Evolutionary conservation across 1,140 invertebrate genomes (phyloP), one percentile per base, ranked within the genome.

Genomic region (Drosophila lowei): DNA sequence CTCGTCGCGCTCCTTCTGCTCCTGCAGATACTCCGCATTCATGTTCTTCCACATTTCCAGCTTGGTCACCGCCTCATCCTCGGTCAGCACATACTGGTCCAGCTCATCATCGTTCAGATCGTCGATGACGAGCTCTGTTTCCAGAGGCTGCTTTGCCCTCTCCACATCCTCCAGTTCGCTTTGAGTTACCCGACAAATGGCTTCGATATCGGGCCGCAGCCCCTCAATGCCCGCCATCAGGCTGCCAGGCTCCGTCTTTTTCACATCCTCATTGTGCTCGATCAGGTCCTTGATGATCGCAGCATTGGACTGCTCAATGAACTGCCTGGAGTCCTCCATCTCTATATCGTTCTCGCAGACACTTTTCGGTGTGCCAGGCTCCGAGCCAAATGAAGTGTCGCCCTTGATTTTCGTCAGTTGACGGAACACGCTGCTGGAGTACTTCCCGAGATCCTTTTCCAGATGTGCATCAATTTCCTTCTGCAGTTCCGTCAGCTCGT

Each of bases 101-200:
- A 99, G 93, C 92, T 99, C 98, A 21, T 95, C 94, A 79, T 98
- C 97, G 81, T 98, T 97, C 23, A 98, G 94, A 49, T 95, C 97
- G 50, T 94, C 94, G 6, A 97, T 92, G 79, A 95, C 93, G n/a
- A 98, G 92, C 80, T 97, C 96, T 43, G 89, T 79, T 56, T 66
- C 75, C 23, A 80, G 71, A 30, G 79, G 92, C 84, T 77, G 89
- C 48, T 89, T 89, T 2, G 63, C 62, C 3, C 84, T 78, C 50
- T 79, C 85, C 16, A 77, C 77, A 60, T 89, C 77, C 46, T 83
- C 70, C 38, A 90, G 50, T 21, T 91, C 80, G 11, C 79, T 77
- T 46, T 77, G 63, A 0, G 89, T 79, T 3, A 90, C 83, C 15
- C 81, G 75, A 28, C 90, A 91, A 61, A 91, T 90, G 1, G 90